These are phyloP conservation scores for Sturmia bella DNA, from an alignment of 2,888 invertebrate genomes.

Conservation along the genomic window DNA sequence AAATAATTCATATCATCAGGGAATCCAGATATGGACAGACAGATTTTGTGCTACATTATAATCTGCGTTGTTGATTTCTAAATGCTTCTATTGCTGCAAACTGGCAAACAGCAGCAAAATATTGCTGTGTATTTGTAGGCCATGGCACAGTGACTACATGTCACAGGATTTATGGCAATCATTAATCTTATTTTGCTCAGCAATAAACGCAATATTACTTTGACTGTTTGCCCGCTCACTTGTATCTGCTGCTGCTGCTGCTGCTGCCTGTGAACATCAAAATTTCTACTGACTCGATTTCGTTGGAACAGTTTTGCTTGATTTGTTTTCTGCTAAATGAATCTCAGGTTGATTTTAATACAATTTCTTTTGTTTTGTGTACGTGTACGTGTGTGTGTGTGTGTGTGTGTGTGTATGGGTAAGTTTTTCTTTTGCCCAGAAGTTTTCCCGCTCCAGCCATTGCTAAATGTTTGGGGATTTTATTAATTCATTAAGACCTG, in stretches of 20 bases:
- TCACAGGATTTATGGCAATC: slow-evolving; percentile 82
- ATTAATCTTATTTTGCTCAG: slow-evolving; percentile 80
- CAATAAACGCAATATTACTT: slow-evolving; percentile 68
- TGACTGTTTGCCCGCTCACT: slow-evolving; percentile 54
- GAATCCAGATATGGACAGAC: slow-evolving; percentile 59
- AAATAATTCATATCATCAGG: slow-evolving; percentile 68
- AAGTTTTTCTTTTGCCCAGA: not conserved
- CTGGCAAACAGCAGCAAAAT: slow-evolving; percentile 46
- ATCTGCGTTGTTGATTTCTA: slow-evolving; percentile 78
- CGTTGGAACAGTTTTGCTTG: slow-evolving; percentile 39
- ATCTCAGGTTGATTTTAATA: slow-evolving; percentile 70
- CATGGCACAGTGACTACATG: slow-evolving; percentile 72
- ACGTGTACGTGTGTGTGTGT: not conserved
- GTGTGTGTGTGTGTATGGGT: too few relatives aligned
- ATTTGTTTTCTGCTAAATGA: slow-evolving; percentile 55
- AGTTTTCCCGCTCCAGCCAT: not conserved
- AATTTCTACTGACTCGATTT: slow-evolving; percentile 5
- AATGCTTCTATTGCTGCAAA: slow-evolving; percentile 67
- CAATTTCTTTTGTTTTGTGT: slow-evolving; percentile 54
- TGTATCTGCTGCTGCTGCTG: slow-evolving; percentile 35
- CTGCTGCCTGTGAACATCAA: slow-evolving; percentile 6
- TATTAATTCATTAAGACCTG: slow-evolving; percentile 72
- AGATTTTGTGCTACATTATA: slow-evolving; percentile 75
- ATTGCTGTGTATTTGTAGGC: slow-evolving; percentile 68
- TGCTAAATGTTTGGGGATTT: slow-evolving; percentile 65